These are phyloP conservation scores for Cercopithecus petaurista DNA, from an alignment of 2,797 vertebrate genomes.

Conservation along the genomic window DNA sequence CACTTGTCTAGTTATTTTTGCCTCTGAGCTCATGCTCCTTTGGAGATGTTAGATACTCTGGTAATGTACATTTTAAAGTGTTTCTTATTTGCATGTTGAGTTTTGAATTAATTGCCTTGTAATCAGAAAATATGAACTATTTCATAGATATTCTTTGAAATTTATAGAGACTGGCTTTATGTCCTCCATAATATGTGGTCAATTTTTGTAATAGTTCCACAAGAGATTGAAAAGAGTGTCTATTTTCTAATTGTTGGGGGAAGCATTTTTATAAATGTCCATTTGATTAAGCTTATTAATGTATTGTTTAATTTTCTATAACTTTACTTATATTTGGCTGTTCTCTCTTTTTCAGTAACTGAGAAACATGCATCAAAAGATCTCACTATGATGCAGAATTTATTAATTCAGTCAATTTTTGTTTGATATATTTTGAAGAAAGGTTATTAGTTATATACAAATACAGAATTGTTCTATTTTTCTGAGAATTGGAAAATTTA, in stretches of 20 bases:
- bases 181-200: not conserved
- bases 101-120: not conserved
- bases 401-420: slow-evolving; percentile 37
- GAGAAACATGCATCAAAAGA: not conserved
- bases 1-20: not conserved
- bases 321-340: not conserved
- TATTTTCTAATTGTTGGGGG: slow-evolving; percentile 10
- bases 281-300: not conserved
- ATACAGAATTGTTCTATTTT: slow-evolving; percentile 9
- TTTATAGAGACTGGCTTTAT: not conserved
- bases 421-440: not conserved
- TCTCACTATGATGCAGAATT: not conserved
- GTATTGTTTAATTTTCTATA: not conserved
- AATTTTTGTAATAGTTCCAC: not conserved
- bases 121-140: not conserved
- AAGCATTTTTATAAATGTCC: not conserved
- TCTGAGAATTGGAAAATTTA: not conserved
- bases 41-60: not conserved
- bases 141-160: not conserved
- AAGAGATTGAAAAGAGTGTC: not conserved
- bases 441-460: not conserved
- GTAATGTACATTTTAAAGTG: not conserved
- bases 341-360: not conserved
- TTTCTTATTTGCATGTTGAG: not conserved
- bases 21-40: not conserved